These are phyloP conservation scores for Saccopteryx leptura DNA, from an alignment of 2,113 vertebrate genomes.

Conservation along the genomic window DNA sequence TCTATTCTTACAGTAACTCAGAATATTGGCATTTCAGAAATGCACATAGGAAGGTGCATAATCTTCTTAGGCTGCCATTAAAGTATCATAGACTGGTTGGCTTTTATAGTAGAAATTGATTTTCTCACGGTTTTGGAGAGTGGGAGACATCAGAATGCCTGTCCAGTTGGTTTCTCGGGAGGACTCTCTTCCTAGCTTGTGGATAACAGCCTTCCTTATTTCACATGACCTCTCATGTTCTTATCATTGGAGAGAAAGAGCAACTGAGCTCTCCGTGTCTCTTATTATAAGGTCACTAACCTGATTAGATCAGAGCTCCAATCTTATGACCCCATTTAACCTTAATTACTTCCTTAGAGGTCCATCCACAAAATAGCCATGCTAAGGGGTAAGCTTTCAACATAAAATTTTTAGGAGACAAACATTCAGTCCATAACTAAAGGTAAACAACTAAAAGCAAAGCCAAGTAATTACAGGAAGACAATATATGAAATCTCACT, in stretches of 20 bases:
- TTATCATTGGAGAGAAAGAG: not conserved
- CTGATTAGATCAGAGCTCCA: not conserved
- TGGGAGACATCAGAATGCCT: not conserved
- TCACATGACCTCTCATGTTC: too few relatives aligned
- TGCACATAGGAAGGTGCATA: not conserved
- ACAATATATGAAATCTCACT: not conserved
- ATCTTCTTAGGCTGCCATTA: not conserved
- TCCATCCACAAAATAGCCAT: not conserved
- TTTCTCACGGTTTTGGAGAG: not conserved
- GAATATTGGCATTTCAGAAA: slow-evolving; percentile 15
- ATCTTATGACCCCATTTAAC: not conserved
- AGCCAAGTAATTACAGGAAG: not conserved
- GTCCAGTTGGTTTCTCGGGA: not conserved
- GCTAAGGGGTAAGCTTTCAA: not conserved
- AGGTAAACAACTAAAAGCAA: not conserved
- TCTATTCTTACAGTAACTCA: not conserved
- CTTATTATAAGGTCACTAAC: not conserved
- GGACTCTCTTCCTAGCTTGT: not conserved
- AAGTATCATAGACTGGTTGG: not conserved
- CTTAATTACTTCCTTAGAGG: not conserved
- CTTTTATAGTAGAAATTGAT: not conserved
- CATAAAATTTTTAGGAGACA: not conserved
- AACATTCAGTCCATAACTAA: not conserved
- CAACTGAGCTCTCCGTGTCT: not conserved
- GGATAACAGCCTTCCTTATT: not conserved